Evolutionary conservation across 2,888 invertebrate species (phyloP).

Genomic region (Drosophila rellima): DNA sequence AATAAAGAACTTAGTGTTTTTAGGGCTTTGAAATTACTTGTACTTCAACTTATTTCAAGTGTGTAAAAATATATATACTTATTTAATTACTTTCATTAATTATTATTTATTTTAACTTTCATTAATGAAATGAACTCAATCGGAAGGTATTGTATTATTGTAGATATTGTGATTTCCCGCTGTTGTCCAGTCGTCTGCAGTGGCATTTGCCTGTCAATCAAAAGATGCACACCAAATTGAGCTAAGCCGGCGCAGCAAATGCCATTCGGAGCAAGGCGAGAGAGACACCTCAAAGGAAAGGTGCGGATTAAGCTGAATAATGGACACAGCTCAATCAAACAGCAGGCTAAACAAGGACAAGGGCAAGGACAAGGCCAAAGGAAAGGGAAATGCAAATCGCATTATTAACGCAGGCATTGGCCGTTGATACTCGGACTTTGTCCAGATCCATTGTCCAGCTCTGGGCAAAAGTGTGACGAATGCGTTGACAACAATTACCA

Average conservation of each 20-base stretch:
- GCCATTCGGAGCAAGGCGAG: slow-evolving; percentile 8
- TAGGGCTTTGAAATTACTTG: too few species aligned
- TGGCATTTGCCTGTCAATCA: slow-evolving; percentile 72
- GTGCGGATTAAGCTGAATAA: slow-evolving; percentile 66
- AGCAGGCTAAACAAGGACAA: slow-evolving; percentile 62
- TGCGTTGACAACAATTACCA: slow-evolving; percentile 74
- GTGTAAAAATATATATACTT: too few species aligned
- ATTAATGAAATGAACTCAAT: background rate
- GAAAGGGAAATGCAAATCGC: slow-evolving; percentile 83
- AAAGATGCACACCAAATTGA: slow-evolving; percentile 52
- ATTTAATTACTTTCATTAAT: background rate
- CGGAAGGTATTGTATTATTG: background rate
- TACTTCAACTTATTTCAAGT: too few species aligned
- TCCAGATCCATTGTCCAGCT: slow-evolving; percentile 59
- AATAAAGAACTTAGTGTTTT: too few species aligned
- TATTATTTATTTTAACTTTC: too few species aligned
- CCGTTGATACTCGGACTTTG: slow-evolving; percentile 57
- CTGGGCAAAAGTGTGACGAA: slow-evolving; percentile 73
- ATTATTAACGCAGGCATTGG: slow-evolving; percentile 82
- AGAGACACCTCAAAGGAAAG: slow-evolving; percentile 49
- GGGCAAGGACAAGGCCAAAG: slow-evolving; percentile 14
- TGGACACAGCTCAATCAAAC: slow-evolving; percentile 73
- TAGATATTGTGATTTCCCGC: background rate
- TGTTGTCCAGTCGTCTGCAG: slow-evolving; percentile 31
- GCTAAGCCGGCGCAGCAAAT: slow-evolving; percentile 66